Evolutionary conservation across 2,888 invertebrate species (phyloP), one percentile per base, ranked within the genome.

Genomic region (Aleiodes alternator): DNA sequence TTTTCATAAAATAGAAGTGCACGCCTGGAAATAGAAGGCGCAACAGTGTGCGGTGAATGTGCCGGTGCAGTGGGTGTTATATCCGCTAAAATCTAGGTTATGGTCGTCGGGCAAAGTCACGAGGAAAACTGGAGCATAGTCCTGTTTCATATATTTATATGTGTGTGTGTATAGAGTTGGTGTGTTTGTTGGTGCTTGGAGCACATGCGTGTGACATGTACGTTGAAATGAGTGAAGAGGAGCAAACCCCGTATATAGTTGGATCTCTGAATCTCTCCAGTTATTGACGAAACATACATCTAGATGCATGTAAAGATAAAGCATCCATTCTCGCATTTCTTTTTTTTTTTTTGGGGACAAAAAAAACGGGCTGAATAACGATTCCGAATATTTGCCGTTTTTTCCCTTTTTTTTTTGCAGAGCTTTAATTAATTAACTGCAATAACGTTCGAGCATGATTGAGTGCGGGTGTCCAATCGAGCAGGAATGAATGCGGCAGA

Each of bases 21-120:
- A 43, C 43, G 43, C 43, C 43, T 43, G 43, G 43, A 43, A 43
- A 43, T 43, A 43, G 43, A 43, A 43, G 43, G 43, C 43, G 43
- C 43, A 43, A 43, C 43, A 43, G 43, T 43, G 43, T 76, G 69
- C 76, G 34, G 56, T 75, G 79, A 73, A 55, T 82, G 76, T 77
- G 72, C 31, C 70, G 77, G 43, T 43, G 43, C 43, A 43, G 43
- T 43, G 43, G 43, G 43, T 43, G 43, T 48, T 76, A 79, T 84
- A 84, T 85, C 84, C 79, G 81, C 80, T 80, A 79, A 84, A 86
- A 87, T 87, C 86, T 87, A 80, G 86, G 87, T 87, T 87, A 86
- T 82, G 84, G 84, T 43, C 75, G 82, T 85, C 84, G 84, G 85
- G 84, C 81, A 84, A 85, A 82, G 86, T 82, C 84, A 83, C 84